Evolutionary conservation across 2,888 invertebrate genomes (phyloP).

Genomic region (Lepetodrilus schrolli): DNA sequence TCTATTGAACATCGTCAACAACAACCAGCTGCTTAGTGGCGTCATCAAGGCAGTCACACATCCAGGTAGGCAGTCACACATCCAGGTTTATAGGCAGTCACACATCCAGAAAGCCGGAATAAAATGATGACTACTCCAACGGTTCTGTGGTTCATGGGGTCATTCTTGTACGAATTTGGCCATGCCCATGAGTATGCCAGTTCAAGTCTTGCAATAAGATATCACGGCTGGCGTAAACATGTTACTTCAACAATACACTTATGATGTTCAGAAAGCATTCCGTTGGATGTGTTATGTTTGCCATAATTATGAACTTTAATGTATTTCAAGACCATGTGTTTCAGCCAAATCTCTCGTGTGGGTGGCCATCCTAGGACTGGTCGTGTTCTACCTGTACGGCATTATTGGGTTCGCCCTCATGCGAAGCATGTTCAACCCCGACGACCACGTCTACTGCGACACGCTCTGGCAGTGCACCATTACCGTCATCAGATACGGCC

Average conservation of each 20-base stretch:
- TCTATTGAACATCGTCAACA: conserved; percentile 75
- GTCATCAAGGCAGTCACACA: conserved; percentile 76
- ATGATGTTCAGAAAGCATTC: no score
- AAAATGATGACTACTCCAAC: no score
- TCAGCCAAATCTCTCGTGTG: conserved; percentile 74
- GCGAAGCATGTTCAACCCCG: conserved; percentile 72
- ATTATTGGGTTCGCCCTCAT: conserved; percentile 75
- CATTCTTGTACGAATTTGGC: no score
- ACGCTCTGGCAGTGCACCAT: conserved; percentile 75
- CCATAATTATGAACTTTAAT: no score
- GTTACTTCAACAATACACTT: no score
- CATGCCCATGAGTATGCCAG: no score
- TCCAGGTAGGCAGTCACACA: conserved; percentile 65
- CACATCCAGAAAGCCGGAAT: no score
- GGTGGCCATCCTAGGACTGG: conserved; percentile 74
- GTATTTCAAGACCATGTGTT: not conserved
- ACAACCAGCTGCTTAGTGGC: conserved; percentile 74
- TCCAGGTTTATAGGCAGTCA: no score
- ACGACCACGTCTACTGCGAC: conserved; percentile 71
- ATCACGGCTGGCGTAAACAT: no score
- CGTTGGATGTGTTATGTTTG: no score
- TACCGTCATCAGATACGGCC: conserved; percentile 74
- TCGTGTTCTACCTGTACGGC: conserved; percentile 75
- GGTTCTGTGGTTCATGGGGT: no score
- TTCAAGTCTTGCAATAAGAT: no score